Percentiles rank a stretch among this genome's conserved stretches.
phyloP scores from a whole-genome alignment of 2,113 vertebrate species.

The Oreochromis aureus region DNA sequence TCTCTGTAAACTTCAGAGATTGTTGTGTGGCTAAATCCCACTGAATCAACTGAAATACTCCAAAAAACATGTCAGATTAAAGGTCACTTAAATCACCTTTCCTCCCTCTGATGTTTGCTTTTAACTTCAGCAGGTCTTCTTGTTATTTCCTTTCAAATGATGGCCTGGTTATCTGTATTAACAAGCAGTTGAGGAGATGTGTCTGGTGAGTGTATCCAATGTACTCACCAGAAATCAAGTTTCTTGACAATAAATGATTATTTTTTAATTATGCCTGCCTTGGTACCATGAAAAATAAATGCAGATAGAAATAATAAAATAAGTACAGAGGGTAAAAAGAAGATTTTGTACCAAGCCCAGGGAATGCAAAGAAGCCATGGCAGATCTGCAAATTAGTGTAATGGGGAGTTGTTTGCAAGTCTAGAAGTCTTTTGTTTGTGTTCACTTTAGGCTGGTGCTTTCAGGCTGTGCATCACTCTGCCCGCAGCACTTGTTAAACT shows the following conservation, averaged over 20 bases:
- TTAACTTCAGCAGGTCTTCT: background rate
- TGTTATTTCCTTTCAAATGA: background rate
- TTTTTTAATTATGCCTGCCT: background rate
- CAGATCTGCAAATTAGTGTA: background rate
- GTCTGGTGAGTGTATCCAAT: background rate
- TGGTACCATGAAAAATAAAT: background rate
- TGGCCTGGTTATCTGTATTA: background rate
- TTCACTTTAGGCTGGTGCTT: background rate
- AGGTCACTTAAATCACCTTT: background rate
- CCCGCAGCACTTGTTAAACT: background rate
- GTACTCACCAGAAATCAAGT: background rate
- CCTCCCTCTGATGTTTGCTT: background rate
- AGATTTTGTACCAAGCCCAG: background rate
- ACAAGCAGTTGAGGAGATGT: background rate
- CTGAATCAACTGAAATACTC: background rate
- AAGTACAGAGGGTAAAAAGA: background rate
- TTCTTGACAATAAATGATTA: background rate
- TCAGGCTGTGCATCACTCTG: background rate
- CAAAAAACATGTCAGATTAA: background rate
- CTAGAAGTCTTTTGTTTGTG: background rate
- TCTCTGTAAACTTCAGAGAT: background rate
- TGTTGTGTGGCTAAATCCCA: background rate
- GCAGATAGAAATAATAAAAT: background rate
- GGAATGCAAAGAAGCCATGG: background rate
- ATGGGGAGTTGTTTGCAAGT: background rate